These are phyloP conservation scores for Platycheirus albimanus DNA, from an alignment of 2,888 invertebrate genomes.

Conservation along the genomic window DNA sequence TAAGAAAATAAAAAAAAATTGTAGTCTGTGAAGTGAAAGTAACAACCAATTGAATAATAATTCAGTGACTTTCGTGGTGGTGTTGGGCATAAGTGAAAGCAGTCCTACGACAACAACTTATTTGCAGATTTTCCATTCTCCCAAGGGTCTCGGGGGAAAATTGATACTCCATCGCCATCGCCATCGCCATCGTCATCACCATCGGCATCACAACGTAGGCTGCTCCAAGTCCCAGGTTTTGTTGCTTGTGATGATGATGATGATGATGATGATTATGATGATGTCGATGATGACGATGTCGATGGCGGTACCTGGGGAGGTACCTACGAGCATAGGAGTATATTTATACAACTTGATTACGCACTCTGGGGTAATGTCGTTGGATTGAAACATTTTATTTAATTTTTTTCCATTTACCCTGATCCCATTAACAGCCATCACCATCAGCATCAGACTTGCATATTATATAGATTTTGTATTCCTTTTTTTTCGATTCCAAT, in stretches of 20 bases:
- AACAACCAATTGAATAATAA: conserved; percentile 68
- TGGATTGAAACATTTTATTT: conserved; percentile 5
- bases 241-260: too few relatives aligned
- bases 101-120: conserved; percentile 70
- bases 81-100: conserved; percentile 73
- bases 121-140: conserved; percentile 58
- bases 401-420: conserved; percentile 15
- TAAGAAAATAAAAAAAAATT: not conserved
- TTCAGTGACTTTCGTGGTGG: conserved; percentile 56
- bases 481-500: conserved; percentile 40
- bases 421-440: conserved; percentile 36
- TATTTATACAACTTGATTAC: conserved; percentile 54
- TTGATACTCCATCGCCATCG: conserved; percentile 35
- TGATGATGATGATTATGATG: too few relatives aligned
- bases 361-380: conserved; percentile 42
- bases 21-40: conserved; percentile 63
- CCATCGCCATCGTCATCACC: not conserved
- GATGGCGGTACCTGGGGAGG: conserved; percentile 2
- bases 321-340: too few relatives aligned
- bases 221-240: not conserved
- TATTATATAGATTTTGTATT: conserved; percentile 12
- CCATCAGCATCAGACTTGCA: conserved; percentile 22
- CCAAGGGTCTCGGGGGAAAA: conserved; percentile 61
- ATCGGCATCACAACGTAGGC: not conserved
- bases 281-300: too few relatives aligned